These are phyloP conservation scores for Oscheius onirici DNA, from an alignment of 2,888 invertebrate species.

Conservation along the genomic window DNA sequence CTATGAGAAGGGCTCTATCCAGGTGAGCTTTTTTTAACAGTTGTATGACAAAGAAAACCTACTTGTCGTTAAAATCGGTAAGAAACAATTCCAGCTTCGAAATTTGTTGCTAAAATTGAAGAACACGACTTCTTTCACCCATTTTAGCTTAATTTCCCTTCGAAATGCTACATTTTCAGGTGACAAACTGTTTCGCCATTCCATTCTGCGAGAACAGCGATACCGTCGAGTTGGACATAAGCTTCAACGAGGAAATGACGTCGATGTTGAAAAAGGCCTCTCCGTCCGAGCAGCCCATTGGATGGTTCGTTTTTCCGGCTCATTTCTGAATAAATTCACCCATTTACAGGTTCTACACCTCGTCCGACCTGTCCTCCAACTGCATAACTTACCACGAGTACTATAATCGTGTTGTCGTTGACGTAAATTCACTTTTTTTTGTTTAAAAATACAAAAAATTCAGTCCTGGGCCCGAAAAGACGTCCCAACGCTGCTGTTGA, in stretches of 20 bases:
- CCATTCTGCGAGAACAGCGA: slow-evolving; percentile 88
- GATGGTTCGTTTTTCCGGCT: slow-evolving; percentile 84
- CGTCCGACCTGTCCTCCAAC: slow-evolving; percentile 89
- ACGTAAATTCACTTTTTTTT: slow-evolving; percentile 34
- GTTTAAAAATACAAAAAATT: slow-evolving; percentile 1
- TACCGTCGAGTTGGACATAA: slow-evolving; percentile 93
- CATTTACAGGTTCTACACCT: slow-evolving; percentile 83
- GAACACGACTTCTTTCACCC: too few species aligned
- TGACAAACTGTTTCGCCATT: slow-evolving; percentile 98
- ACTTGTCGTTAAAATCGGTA: too few species aligned
- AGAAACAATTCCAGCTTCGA: background rate
- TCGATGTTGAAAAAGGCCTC: slow-evolving; percentile 90
- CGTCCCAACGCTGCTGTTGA: slow-evolving; percentile 79
- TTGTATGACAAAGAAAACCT: slow-evolving; percentile 4
- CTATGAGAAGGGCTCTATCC: slow-evolving; percentile 69
- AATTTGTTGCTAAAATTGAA: too few species aligned
- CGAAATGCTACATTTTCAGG: too few species aligned
- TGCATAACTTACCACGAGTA: slow-evolving; percentile 69
- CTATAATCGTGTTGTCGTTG: slow-evolving; percentile 64
- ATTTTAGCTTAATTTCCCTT: too few species aligned
- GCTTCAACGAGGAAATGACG: slow-evolving; percentile 86
- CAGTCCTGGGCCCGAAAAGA: slow-evolving; percentile 56
- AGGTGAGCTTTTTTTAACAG: slow-evolving; percentile 41
- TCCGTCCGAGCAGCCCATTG: slow-evolving; percentile 90
- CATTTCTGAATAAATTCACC: background rate